These are phyloP conservation scores for Listronotus bonariensis DNA, from an alignment of 1,140 invertebrate genomes.

Conservation along the genomic window DNA sequence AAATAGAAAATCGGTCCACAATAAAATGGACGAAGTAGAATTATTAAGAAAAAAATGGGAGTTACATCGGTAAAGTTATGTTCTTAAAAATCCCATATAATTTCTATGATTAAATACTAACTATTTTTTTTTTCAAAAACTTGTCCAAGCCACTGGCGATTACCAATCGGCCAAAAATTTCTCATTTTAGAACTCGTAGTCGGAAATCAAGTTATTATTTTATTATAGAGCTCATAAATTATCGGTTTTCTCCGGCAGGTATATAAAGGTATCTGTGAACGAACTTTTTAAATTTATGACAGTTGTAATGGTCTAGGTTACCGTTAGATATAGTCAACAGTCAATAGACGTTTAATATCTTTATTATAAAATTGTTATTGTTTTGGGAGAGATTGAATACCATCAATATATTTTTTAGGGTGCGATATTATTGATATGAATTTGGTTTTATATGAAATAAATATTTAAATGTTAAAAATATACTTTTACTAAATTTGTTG, in stretches of 20 bases:
- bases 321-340: conserved; percentile 29
- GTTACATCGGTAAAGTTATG: no score
- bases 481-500: no score
- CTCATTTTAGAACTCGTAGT: conserved; percentile 5
- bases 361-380: conserved; percentile 10
- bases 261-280: conserved; percentile 36
- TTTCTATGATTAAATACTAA: no score
- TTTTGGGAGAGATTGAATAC: neutral
- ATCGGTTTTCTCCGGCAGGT: conserved; percentile 27
- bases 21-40: no score
- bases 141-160: conserved; percentile 11
- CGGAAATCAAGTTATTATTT: conserved; percentile 37
- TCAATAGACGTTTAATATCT: conserved; percentile 17
- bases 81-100: no score
- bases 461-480: no score
- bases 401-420: no score
- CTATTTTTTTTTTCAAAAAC: no score
- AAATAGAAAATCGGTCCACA: no score
- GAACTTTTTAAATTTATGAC: conserved; percentile 36
- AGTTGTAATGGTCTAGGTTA: conserved; percentile 26
- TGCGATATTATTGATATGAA: no score
- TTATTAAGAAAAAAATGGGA: no score
- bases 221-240: conserved; percentile 31
- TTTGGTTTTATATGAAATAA: no score
- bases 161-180: conserved; percentile 11